These are phyloP conservation scores for Brachymystax lenok DNA, from an alignment of 2,797 vertebrate genomes.

Conservation along the genomic window DNA sequence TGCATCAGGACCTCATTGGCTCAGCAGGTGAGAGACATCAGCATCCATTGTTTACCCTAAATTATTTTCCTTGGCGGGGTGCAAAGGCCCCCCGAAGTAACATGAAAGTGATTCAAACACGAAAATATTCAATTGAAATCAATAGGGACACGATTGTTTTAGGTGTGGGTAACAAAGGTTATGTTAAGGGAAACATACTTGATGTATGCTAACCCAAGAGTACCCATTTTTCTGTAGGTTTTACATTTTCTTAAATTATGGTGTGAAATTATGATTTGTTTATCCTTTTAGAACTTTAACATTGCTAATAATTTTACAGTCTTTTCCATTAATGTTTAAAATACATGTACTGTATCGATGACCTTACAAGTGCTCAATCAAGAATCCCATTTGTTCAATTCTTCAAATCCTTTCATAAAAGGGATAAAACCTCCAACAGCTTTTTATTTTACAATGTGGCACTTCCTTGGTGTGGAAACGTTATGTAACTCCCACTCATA, in stretches of 20 bases:
- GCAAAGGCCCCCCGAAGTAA: not conserved
- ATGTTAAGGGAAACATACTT: not conserved
- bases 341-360: slow-evolving; percentile 37
- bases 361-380: slow-evolving; percentile 40
- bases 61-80: not conserved
- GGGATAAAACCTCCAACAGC: slow-evolving; percentile 32
- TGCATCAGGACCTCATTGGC: slow-evolving; percentile 98
- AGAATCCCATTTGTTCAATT: slow-evolving; percentile 25
- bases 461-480: slow-evolving; percentile 44
- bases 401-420: slow-evolving; percentile 39
- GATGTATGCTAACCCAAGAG: not conserved
- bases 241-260: slow-evolving; percentile 14
- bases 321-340: too few species aligned
- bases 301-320: not conserved
- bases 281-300: too few species aligned
- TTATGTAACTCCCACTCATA: slow-evolving; percentile 34
- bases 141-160: not conserved
- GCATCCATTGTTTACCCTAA: not conserved
- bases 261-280: slow-evolving; percentile 14
- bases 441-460: slow-evolving; percentile 30
- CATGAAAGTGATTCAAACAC: not conserved
- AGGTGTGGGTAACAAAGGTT: not conserved
- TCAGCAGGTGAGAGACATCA: slow-evolving; percentile 84
- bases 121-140: not conserved
- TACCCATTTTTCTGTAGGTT: not conserved